Conservation (phyloP, 2,888 invertebrate genomes). For the Tuberolachnus salignus region DNA sequence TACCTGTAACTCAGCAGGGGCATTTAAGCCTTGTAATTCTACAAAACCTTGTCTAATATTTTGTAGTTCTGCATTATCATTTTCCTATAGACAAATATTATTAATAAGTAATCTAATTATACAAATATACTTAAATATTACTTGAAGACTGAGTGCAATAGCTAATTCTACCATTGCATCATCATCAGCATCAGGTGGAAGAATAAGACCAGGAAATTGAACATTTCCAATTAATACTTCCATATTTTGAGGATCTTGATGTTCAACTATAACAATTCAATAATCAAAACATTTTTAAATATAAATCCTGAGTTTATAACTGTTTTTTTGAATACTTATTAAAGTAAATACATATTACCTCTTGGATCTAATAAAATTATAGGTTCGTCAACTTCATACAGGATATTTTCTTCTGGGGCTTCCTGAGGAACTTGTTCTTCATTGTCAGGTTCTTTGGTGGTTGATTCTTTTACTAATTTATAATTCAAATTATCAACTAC, state of each 20-base stretch:
- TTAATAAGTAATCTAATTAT: background rate
- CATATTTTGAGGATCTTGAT: slow-evolving; percentile 49
- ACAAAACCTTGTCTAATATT: slow-evolving; percentile 64
- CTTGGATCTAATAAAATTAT: slow-evolving; percentile 45
- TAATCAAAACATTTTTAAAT: background rate
- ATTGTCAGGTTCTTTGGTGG: slow-evolving; percentile 25
- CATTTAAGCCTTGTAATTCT: slow-evolving; percentile 61
- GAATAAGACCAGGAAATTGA: slow-evolving; percentile 65
- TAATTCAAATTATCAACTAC: background rate
- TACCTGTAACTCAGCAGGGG: slow-evolving; percentile 62
- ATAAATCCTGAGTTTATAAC: too few species aligned
- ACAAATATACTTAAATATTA: slow-evolving; percentile 57
- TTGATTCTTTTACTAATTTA: slow-evolving; percentile 22
- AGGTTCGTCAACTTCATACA: slow-evolving; percentile 67
- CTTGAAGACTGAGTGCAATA: slow-evolving; percentile 88
- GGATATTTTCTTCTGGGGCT: slow-evolving; percentile 65
- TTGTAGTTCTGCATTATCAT: slow-evolving; percentile 68
- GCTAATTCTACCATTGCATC: slow-evolving; percentile 97
- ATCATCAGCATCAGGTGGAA: slow-evolving; percentile 94
- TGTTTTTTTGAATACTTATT: background rate
- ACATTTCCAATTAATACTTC: slow-evolving; percentile 53
- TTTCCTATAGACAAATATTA: slow-evolving; percentile 61
- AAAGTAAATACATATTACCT: slow-evolving; percentile 18
- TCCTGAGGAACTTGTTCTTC: slow-evolving; percentile 60
- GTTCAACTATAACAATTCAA: slow-evolving; percentile 27